A percentile compares a stretch with the other conserved stretches of the same genome.
phyloP scores from a whole-genome alignment of 2,113 vertebrate genomes.

The Channa argus region DNA sequence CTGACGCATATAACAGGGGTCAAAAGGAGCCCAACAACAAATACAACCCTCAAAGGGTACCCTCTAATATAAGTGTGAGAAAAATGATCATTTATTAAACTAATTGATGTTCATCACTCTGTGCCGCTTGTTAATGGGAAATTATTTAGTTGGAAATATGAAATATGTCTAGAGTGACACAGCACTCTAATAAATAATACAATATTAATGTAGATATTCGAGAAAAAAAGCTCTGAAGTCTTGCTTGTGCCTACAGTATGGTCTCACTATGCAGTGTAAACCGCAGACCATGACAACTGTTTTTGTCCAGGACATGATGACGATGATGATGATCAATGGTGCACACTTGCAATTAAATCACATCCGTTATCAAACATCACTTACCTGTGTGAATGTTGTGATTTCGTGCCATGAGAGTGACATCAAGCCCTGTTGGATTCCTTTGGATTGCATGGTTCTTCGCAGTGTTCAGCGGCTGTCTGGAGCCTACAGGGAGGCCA shows the following conservation, averaged over 20 bases:
- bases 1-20: neutral
- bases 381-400: neutral
- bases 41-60: neutral
- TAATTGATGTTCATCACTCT: neutral
- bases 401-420: constrained; percentile 6
- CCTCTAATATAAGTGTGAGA: neutral
- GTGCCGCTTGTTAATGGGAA: neutral
- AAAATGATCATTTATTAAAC: neutral
- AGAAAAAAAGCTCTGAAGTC: too few relatives aligned
- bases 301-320: constrained; percentile 16
- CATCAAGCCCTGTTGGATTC: too few relatives aligned
- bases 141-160: too few relatives aligned
- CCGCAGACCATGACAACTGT: constrained; percentile 11
- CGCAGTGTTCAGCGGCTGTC: constrained; percentile 43
- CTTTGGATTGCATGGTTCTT: constrained; percentile 52
- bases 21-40: neutral
- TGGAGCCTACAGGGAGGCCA: constrained; percentile 51
- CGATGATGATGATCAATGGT: constrained; percentile 7
- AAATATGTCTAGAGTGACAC: too few relatives aligned
- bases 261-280: neutral
- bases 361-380: neutral
- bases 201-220: too few relatives aligned
- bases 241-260: neutral
- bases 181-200: too few relatives aligned
- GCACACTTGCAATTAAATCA: neutral